Conservation (phyloP, 2,888 invertebrate species). For the Latrodectus elegans region DNA sequence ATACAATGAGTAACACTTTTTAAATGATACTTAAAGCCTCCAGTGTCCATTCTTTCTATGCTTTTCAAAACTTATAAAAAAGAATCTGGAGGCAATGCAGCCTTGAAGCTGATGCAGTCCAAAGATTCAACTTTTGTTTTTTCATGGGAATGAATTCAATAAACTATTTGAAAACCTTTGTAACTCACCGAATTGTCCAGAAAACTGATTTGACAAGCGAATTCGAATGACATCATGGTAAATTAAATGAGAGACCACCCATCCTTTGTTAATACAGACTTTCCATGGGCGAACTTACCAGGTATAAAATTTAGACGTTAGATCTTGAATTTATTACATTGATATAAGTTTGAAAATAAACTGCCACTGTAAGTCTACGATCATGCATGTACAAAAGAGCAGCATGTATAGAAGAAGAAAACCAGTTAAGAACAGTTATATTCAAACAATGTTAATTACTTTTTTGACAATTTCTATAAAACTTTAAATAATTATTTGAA, state of each 20-base stretch:
- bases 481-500: not conserved
- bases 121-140: not conserved
- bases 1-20: too few species aligned
- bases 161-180: not conserved
- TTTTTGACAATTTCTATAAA: not conserved
- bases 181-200: not conserved
- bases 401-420: too few species aligned
- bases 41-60: too few species aligned
- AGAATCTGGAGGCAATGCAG: too few species aligned
- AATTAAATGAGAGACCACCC: not conserved
- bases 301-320: not conserved
- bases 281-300: not conserved
- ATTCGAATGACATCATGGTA: not conserved
- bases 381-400: not conserved
- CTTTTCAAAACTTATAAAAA: too few species aligned
- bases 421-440: not conserved
- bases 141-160: not conserved
- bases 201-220: not conserved
- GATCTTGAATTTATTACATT: not conserved
- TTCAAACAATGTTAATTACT: too few species aligned
- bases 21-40: too few species aligned
- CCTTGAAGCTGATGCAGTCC: not conserved
- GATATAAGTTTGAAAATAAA: not conserved
- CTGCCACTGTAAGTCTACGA: not conserved
- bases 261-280: not conserved